These are phyloP conservation scores for Oostethus manadensis DNA, from an alignment of 2,113 vertebrate genomes.

Conservation along the genomic window DNA sequence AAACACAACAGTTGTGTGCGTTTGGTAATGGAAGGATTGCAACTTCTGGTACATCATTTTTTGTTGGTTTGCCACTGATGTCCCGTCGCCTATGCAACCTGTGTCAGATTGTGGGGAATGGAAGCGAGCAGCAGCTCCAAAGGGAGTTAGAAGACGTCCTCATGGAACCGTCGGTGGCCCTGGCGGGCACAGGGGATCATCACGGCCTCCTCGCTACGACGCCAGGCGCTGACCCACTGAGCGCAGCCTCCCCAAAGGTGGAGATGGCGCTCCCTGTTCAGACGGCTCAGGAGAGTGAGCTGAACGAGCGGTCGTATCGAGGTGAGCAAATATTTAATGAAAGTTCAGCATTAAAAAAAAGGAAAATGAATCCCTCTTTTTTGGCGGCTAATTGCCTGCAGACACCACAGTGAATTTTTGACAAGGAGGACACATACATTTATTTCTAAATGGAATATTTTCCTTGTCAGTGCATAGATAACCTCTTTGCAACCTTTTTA, in stretches of 20 bases:
- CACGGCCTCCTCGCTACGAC: constrained; percentile 55
- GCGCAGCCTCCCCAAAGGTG: constrained; percentile 77
- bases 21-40: neutral
- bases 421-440: too few relatives aligned
- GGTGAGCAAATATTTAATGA: constrained; percentile 16
- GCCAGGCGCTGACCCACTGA: constrained; percentile 70
- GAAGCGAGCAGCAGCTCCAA: constrained; percentile 94
- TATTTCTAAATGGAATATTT: too few relatives aligned
- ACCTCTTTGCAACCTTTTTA: too few relatives aligned
- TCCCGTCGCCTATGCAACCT: neutral
- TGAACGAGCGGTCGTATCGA: constrained; percentile 74
- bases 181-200: constrained; percentile 53
- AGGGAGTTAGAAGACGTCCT: constrained; percentile 93
- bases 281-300: constrained; percentile 84
- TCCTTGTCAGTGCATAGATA: too few relatives aligned
- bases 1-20: too few relatives aligned
- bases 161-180: constrained; percentile 88
- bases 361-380: too few relatives aligned
- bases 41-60: neutral
- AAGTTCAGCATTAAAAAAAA: too few relatives aligned
- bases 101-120: constrained; percentile 92
- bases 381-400: too few relatives aligned
- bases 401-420: too few relatives aligned
- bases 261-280: constrained; percentile 90
- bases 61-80: neutral